A percentile compares a stretch with the other conserved stretches of the same genome.
Conservation (phyloP, 2,888 invertebrate genomes). For the Punctoribates punctum region DNA sequence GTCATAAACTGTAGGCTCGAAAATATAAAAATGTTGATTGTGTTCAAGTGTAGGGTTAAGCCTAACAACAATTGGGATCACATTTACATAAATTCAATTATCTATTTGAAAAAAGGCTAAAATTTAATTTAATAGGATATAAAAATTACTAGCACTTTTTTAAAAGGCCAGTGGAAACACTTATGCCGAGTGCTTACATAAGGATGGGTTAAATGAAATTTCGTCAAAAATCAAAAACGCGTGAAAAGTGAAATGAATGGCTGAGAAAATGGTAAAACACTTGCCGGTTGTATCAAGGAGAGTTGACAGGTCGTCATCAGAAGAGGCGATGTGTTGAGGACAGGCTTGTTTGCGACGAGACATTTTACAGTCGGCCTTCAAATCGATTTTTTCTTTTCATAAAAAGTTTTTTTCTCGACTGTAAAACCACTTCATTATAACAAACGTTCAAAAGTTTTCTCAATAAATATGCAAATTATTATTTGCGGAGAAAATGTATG, state of each 20-base stretch:
- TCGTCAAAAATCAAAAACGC: not conserved
- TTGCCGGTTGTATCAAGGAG: slow-evolving; percentile 13
- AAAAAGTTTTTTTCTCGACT: slow-evolving; percentile 17
- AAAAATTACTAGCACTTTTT: too few species aligned
- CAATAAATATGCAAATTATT: not conserved
- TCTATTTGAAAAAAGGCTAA: not conserved
- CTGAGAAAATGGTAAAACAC: not conserved
- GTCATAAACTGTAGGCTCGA: not conserved
- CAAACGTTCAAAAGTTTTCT: not conserved
- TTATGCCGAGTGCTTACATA: not conserved
- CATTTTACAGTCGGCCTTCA: slow-evolving; percentile 26
- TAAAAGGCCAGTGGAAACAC: not conserved
- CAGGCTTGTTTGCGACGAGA: slow-evolving; percentile 41
- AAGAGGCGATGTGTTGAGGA: slow-evolving; percentile 37
- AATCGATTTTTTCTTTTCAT: not conserved
- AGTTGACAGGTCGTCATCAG: slow-evolving; percentile 18
- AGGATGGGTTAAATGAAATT: not conserved
- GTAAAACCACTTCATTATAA: slow-evolving; percentile 27
- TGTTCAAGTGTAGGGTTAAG: not conserved
- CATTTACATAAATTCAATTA: not conserved
- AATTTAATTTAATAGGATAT: too few species aligned
- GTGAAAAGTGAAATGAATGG: not conserved
- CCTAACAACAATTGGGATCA: not conserved
- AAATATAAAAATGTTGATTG: not conserved
- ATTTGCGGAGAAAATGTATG: not conserved